phyloP scores from a whole-genome alignment of 2,797 vertebrate species.

The Pelochelys cantorii region DNA sequence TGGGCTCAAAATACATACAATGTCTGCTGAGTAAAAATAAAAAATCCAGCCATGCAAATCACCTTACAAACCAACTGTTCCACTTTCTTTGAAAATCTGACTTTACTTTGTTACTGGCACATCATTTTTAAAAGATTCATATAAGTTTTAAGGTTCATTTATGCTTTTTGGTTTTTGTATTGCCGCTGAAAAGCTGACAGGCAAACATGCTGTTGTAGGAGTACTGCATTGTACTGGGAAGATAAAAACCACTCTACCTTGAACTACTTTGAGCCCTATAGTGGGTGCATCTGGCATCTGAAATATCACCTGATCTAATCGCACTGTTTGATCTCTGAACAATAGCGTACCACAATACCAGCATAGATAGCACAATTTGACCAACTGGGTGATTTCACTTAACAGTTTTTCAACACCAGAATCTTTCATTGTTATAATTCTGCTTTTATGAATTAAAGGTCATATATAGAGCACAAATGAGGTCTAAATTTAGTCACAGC shows the following conservation, averaged over 20 bases:
- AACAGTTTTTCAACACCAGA: conserved; percentile 67
- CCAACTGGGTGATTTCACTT: conserved; percentile 60
- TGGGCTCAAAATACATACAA: conserved; percentile 75
- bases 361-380: conserved; percentile 70
- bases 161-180: conserved; percentile 46
- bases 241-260: neutral
- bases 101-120: conserved; percentile 65
- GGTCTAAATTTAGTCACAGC: conserved; percentile 93
- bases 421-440: conserved; percentile 74
- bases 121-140: conserved; percentile 56
- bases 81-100: conserved; percentile 65
- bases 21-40: conserved; percentile 69
- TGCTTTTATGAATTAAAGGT: conserved; percentile 87
- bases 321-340: conserved; percentile 80
- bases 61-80: conserved; percentile 66
- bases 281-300: conserved; percentile 78
- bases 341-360: conserved; percentile 68
- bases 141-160: conserved; percentile 45
- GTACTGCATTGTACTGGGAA: neutral
- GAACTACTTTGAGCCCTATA: neutral
- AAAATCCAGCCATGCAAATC: conserved; percentile 81
- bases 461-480: conserved; percentile 91
- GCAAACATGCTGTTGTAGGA: conserved; percentile 44
- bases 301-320: conserved; percentile 76
- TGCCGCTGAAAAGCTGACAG: conserved; percentile 61